A percentile compares a stretch with the other conserved stretches of the same genome.
Conservation (phyloP, 2,113 vertebrate species). For the Clinocottus analis region DNA sequence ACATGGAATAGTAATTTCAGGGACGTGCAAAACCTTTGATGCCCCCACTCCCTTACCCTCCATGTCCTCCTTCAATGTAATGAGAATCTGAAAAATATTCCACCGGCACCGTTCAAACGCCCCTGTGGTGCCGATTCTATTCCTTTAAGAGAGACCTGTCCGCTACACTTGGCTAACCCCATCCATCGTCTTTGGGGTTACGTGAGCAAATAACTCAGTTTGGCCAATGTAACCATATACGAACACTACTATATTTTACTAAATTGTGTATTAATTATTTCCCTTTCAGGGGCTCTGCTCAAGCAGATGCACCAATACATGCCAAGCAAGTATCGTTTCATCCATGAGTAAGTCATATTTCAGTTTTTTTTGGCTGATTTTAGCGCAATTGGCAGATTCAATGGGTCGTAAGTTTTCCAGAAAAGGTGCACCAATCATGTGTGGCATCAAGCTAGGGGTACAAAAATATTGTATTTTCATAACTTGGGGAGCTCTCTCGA, state of each 20-base stretch:
- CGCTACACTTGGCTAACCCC: conserved; percentile 31
- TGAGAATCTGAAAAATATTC: conserved; percentile 62
- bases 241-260: not conserved
- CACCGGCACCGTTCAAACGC: conserved; percentile 33
- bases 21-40: conserved; percentile 78
- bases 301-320: too few species aligned
- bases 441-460: too few species aligned
- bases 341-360: too few species aligned
- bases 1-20: conserved; percentile 73
- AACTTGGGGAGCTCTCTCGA: too few species aligned
- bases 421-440: too few species aligned
- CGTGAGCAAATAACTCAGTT: not conserved
- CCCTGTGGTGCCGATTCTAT: conserved; percentile 47
- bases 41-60: too few species aligned
- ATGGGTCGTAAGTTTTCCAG: too few species aligned
- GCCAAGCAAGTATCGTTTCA: too few species aligned
- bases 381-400: too few species aligned
- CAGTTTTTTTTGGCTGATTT: too few species aligned
- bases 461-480: too few species aligned
- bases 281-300: too few species aligned
- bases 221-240: not conserved
- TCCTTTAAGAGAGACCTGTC: conserved; percentile 28
- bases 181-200: not conserved
- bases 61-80: conserved; percentile 60
- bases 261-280: not conserved